A percentile compares a stretch with the other conserved stretches of the same genome.
These are phyloP conservation scores for Temnothorax unifasciatus DNA, from an alignment of 2,888 invertebrate genomes.

Conservation along the genomic window DNA sequence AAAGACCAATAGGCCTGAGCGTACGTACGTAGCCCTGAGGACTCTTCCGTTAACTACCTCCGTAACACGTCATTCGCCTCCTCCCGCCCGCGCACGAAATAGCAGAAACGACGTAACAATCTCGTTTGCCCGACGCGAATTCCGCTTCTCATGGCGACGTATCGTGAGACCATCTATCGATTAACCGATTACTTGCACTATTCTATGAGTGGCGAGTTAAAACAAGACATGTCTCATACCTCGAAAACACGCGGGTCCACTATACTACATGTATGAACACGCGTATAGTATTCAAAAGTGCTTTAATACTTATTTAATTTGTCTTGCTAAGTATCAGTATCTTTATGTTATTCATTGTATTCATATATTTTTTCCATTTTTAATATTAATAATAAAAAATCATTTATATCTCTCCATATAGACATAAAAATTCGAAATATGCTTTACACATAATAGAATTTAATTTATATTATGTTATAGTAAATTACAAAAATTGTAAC, in stretches of 20 bases:
- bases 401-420: not conserved
- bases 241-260: not conserved
- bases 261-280: not conserved
- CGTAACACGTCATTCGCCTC: constrained; percentile 67
- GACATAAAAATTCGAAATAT: not conserved
- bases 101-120: constrained; percentile 51
- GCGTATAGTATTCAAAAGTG: not conserved
- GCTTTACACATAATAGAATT: not conserved
- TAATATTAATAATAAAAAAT: not conserved
- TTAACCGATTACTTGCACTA: constrained; percentile 53
- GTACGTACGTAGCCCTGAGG: constrained; percentile 66
- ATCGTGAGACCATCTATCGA: constrained; percentile 48
- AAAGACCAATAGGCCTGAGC: constrained; percentile 40
- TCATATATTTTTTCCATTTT: not conserved
- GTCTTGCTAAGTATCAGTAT: not conserved
- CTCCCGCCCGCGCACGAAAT: constrained; percentile 42
- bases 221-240: constrained; percentile 14
- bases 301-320: not conserved
- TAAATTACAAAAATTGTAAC: not conserved
- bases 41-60: constrained; percentile 64
- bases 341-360: not conserved
- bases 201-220: constrained; percentile 46
- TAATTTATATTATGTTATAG: not conserved
- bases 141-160: constrained; percentile 55
- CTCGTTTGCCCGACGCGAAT: constrained; percentile 49